Percentiles rank a stretch among this genome's conserved stretches.
Conservation (phyloP, 2,888 invertebrate species). For the Pachymerium ferrugineum region DNA sequence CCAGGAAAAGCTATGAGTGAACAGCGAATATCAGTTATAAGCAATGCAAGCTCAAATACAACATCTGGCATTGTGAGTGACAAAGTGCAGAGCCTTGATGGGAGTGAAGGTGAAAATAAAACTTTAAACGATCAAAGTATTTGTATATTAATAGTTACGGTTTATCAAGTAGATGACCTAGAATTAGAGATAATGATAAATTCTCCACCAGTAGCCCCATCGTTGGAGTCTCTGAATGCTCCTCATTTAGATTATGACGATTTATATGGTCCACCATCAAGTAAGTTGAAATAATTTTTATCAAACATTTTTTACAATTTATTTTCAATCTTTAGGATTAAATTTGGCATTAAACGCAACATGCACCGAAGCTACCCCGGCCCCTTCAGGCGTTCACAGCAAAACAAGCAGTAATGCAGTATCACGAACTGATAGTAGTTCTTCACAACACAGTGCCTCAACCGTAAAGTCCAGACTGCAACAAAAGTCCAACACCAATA, state of each 20-base stretch:
- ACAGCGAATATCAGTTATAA: slow-evolving; percentile 82
- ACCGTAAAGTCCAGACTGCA: slow-evolving; percentile 37
- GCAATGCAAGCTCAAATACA: slow-evolving; percentile 91
- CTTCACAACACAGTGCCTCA: slow-evolving; percentile 41
- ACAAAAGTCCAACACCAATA: not conserved
- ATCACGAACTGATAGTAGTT: slow-evolving; percentile 40
- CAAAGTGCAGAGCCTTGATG: slow-evolving; percentile 88
- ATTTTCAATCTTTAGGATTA: not conserved
- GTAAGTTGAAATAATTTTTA: not conserved
- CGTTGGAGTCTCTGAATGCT: slow-evolving; percentile 57
- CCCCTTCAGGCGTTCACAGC: not conserved
- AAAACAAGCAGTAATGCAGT: slow-evolving; percentile 37
- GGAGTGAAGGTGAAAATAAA: slow-evolving; percentile 55
- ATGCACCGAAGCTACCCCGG: not conserved
- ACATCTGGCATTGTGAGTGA: slow-evolving; percentile 96
- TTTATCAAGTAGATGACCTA: slow-evolving; percentile 42
- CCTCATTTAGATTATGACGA: not conserved
- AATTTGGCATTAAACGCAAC: not conserved
- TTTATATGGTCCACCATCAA: not conserved
- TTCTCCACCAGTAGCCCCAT: slow-evolving; percentile 63
- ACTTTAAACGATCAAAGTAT: not conserved
- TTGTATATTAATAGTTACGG: not conserved
- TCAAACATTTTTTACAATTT: not conserved
- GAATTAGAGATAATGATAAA: slow-evolving; percentile 70
- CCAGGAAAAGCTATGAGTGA: slow-evolving; percentile 48